Evolutionary conservation across 2,888 invertebrate genomes (phyloP), one percentile per base, ranked within the genome.

Genomic region (Cantharis rufa): DNA sequence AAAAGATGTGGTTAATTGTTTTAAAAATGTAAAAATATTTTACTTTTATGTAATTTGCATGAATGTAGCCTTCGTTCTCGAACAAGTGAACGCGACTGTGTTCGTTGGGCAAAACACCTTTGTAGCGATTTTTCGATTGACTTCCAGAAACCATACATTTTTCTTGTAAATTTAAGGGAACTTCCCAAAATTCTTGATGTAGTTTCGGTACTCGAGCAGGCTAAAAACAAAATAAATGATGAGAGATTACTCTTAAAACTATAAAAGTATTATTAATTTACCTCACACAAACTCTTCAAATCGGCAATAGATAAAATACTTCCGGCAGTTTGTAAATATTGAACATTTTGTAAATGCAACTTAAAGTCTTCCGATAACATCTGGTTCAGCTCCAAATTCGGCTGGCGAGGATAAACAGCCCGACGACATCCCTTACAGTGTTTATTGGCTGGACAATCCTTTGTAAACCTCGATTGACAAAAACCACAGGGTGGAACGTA

Each of bases 31-130:
- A 15, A 48, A 13, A 24, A 28, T 64, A 11, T 62, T 68, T 27
- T 85, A 96, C 96, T 91, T 95, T 93, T 82, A 98, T 95, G 87
- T 94, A 97, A 90, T 98, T 98, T 82, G 98, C 98, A 89, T 98
- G 98, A 76, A 98, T 96, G 86, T 98, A 98, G 77, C 92, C 93
- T 86, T 95, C 94, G 7, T 91, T 89, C 78, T 88, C 88, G n/a
- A 89, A 87, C 81, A 97, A 87, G 66, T 94, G 91, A 16, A 98
- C 96, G 81, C 97, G 90, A 3, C 96, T 95, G 83, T 94, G 94
- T 84, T 97, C 95, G 87, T 97, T 96, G 27, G 97, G 96, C 84
- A 98, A 89, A 71, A 98, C 96, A 0, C 95, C 94, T 86, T 94
- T 93, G 85, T 98, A 98, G 80, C 98, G 91, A 87, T 98, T 98